Conservation (phyloP, 2,113 vertebrate species). For the Oryzias celebensis region DNA sequence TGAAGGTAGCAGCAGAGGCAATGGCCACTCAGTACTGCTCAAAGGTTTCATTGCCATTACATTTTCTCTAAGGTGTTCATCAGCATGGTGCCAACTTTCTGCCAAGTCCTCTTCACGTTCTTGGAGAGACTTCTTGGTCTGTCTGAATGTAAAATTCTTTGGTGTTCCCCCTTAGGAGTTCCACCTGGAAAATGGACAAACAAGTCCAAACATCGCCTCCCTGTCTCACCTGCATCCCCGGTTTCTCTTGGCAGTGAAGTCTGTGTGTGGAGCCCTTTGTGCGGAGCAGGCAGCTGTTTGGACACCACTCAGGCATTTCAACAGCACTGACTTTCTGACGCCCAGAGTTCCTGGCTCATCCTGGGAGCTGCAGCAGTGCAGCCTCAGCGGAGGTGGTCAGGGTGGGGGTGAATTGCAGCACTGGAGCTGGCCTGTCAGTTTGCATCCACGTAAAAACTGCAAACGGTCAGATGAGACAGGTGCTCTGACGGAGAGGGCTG, state of each 20-base stretch:
- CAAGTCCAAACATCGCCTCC: slow-evolving; percentile 23
- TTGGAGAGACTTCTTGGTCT: slow-evolving; percentile 42
- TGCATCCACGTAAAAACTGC: slow-evolving; percentile 6
- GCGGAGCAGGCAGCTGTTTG: slow-evolving; percentile 1
- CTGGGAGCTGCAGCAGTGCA: background rate
- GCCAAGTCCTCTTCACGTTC: slow-evolving; percentile 30
- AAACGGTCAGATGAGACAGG: slow-evolving; percentile 23
- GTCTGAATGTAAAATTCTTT: slow-evolving; percentile 39
- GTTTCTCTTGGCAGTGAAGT: slow-evolving; percentile 18
- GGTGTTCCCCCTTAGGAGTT: slow-evolving; percentile 34
- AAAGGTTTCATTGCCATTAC: background rate
- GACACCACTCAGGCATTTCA: slow-evolving; percentile 19
- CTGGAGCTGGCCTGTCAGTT: slow-evolving; percentile 13
- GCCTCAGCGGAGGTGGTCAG: background rate
- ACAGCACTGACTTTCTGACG: slow-evolving; percentile 3
- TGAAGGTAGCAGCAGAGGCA: too few species aligned
- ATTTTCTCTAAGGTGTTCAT: slow-evolving; percentile 4
- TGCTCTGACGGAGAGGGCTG: background rate
- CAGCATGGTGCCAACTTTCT: background rate
- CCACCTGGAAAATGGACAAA: slow-evolving; percentile 44
- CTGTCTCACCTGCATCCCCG: slow-evolving; percentile 40
- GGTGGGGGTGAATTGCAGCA: background rate
- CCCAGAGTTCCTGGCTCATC: slow-evolving; percentile 1
- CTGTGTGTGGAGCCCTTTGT: slow-evolving; percentile 10
- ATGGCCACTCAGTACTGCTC: too few species aligned